Percentiles rank a stretch among this genome's conserved stretches.
Evolutionary conservation across 2,797 vertebrate genomes (phyloP).

Genomic region (Peromyscus nudipes): DNA sequence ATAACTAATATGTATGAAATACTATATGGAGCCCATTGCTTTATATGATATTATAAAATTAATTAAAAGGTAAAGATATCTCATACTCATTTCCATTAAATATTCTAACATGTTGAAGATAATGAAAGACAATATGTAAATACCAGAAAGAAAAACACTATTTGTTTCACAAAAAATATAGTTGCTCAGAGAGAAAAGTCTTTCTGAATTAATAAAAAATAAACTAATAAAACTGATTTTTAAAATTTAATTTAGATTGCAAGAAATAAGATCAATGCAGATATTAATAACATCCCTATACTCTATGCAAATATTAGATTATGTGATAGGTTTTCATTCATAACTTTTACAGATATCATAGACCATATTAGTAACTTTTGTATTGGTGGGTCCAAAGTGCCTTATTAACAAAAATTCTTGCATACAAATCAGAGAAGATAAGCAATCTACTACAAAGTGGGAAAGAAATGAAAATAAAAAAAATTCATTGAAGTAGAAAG

Average conservation of each 20-base stretch:
- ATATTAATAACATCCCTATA: not conserved
- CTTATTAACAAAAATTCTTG: not conserved
- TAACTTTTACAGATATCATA: not conserved
- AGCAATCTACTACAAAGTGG: not conserved
- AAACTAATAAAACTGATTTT: not conserved
- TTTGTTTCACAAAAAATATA: slow-evolving; percentile 17
- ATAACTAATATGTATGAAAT: not conserved
- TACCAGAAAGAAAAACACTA: not conserved
- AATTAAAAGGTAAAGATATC: not conserved
- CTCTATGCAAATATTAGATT: not conserved
- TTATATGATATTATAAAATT: not conserved
- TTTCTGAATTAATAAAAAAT: not conserved
- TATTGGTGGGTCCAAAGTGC: not conserved
- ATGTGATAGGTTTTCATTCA: not conserved
- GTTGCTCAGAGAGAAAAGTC: slow-evolving; percentile 29
- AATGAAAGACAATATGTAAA: not conserved
- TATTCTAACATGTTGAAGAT: not conserved
- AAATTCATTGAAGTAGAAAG: slow-evolving; percentile 14
- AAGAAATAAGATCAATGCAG: slow-evolving; percentile 22
- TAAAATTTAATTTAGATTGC: not conserved
- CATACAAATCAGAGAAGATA: not conserved
- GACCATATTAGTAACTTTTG: not conserved
- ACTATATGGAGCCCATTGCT: too few species aligned
- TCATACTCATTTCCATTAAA: slow-evolving; percentile 17
- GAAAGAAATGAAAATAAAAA: not conserved